Evolutionary conservation across 2,797 vertebrate genomes (phyloP).

Genomic region (Lepidocolaptes lacrymiger): DNA sequence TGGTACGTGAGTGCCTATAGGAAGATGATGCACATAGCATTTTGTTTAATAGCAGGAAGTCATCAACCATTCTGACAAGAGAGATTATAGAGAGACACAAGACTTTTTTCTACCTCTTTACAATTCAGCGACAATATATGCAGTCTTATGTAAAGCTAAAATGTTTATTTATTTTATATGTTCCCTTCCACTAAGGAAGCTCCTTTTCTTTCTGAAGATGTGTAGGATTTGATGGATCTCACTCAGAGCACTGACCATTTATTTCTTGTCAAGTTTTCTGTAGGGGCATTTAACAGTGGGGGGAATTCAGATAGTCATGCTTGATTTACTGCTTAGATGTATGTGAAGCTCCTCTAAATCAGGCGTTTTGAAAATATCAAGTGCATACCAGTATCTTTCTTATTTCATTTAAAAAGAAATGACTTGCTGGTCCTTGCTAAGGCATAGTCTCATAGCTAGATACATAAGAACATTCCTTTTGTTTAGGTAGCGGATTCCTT

Average conservation of each 20-base stretch:
- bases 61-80: background rate
- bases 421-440: background rate
- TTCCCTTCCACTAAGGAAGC: background rate
- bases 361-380: background rate
- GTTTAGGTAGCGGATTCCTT: background rate
- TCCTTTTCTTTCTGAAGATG: background rate
- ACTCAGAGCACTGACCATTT: background rate
- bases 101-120: background rate
- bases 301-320: background rate
- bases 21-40: background rate
- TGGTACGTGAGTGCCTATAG: background rate
- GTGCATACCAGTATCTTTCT: background rate
- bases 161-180: background rate
- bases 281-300: background rate
- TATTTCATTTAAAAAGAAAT: background rate
- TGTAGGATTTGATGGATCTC: background rate
- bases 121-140: background rate
- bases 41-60: background rate
- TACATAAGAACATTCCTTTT: background rate
- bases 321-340: background rate
- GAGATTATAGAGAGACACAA: background rate
- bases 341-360: background rate
- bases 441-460: background rate
- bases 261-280: background rate
- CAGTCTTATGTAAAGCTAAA: background rate